Base-by-base conservation (phyloP, 2,113 vertebrate genomes). In the Podarcis muralis region DNA sequence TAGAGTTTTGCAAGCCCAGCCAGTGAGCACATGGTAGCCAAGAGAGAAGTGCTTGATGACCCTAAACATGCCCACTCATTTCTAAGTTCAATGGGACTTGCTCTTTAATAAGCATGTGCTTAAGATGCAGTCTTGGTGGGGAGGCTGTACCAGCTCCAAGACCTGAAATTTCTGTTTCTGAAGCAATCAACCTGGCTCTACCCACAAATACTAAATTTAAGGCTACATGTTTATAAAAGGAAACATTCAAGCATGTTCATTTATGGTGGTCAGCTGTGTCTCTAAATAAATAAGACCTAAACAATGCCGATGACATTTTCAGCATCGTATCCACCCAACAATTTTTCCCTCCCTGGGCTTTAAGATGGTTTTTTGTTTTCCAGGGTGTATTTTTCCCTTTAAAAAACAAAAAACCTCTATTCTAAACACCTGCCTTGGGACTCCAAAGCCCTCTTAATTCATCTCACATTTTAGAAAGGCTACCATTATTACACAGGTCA, bases 251-350 rank as follows among this genome's bases (percentile, higher is more conserved):
- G 12, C 27, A 66, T 66, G 59, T 65, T 5, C 0, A 4, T 48
- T 75, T 88, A 32, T 22, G 30, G 57, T 62, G 53, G 87, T 71
- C 72, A 65, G 57, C 80, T 66, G 27, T 66, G 35, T 48, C 59
- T 88, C 57, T 88, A 88, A 88, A 88, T 83, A 88, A 75, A 82
- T 59, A 74, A 66, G 81, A 4, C 16, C 71, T 65, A 88, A 88
- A 88, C 79, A 88, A 75, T 35, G 57, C 40, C 25, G 71, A 75
- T 1, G 37, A 75, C 30, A 66, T 88, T 83, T 83, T 88, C 71
- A 83, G 71, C 13, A 74, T 83, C 5, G 35, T 16, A 83, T 66
- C 71, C 80, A 76, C 71, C 30, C 80, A 75, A 35, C 62, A 74
- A 75, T 88, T 53, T 66, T 75, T 32, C 40, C 35, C 23, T 66